Conservation (phyloP, 2,113 vertebrate species). For the Neogobius melanostomus region DNA sequence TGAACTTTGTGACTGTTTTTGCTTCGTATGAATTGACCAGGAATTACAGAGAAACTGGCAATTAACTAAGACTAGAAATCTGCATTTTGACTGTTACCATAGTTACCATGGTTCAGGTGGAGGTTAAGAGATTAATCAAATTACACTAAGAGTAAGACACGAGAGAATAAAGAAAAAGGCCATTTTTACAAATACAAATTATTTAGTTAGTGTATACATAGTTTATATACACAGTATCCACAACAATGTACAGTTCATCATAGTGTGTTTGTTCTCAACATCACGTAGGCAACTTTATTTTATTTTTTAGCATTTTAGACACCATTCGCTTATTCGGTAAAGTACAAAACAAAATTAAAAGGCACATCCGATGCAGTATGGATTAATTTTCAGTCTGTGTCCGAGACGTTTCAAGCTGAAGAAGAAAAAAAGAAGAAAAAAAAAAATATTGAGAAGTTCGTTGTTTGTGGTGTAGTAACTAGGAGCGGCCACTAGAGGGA, state of each 20-base stretch:
- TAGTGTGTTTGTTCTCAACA: constrained; percentile 84
- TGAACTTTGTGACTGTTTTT: too few species aligned
- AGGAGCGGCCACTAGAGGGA: constrained; percentile 44
- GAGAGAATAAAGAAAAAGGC: constrained; percentile 73
- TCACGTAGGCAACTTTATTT: constrained; percentile 81
- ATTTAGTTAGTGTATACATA: constrained; percentile 84
- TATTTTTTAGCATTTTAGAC: constrained; percentile 80
- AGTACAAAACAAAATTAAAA: constrained; percentile 84
- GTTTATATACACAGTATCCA: constrained; percentile 84
- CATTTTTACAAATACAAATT: constrained; percentile 82
- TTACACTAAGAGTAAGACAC: constrained; percentile 69
- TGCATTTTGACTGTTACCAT: too few species aligned
- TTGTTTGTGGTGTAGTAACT: constrained; percentile 47
- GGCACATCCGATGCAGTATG: constrained; percentile 90
- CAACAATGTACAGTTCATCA: constrained; percentile 88
- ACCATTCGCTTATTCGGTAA: constrained; percentile 74
- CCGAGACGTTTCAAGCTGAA: constrained; percentile 48
- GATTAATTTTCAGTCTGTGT: constrained; percentile 69
- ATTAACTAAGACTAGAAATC: too few species aligned
- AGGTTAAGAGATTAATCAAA: too few species aligned
- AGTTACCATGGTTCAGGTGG: too few species aligned
- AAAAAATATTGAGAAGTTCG: constrained; percentile 19
- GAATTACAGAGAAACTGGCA: too few species aligned
- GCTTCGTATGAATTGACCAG: too few species aligned
- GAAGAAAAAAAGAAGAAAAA: not conserved